Conservation (phyloP, 2,888 invertebrate species). For the Ormyrus nitidulus region DNA sequence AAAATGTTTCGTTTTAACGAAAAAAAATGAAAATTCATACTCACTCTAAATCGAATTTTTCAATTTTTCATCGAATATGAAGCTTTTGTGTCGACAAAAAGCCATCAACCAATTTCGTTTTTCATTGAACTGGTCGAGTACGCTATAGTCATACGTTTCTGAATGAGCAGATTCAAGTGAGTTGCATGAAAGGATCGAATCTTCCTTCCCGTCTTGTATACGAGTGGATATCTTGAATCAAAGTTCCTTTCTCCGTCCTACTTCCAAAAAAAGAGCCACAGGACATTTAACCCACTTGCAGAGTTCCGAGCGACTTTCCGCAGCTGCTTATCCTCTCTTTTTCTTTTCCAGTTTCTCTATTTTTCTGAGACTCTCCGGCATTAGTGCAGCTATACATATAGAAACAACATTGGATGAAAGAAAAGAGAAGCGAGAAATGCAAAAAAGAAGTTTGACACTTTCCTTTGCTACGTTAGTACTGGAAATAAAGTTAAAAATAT, state of each 20-base stretch:
- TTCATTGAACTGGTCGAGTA: not conserved
- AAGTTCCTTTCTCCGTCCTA: not conserved
- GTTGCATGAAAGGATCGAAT: slow-evolving; percentile 8
- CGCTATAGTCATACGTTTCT: not conserved
- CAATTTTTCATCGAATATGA: slow-evolving; percentile 7
- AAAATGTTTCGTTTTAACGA: too few species aligned
- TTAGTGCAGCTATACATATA: not conserved
- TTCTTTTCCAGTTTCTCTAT: not conserved
- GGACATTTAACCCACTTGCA: slow-evolving; percentile 60
- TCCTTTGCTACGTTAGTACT: not conserved
- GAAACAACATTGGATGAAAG: not conserved
- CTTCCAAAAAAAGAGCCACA: slow-evolving; percentile 34
- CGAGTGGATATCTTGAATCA: slow-evolving; percentile 20
- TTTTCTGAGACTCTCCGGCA: slow-evolving; percentile 10
- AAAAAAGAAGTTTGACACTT: slow-evolving; percentile 32
- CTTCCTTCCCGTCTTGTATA: slow-evolving; percentile 1
- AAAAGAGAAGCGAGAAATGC: not conserved
- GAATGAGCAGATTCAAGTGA: slow-evolving; percentile 15
- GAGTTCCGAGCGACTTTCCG: slow-evolving; percentile 56
- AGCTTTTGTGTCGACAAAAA: slow-evolving; percentile 5
- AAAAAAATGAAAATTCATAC: too few species aligned
- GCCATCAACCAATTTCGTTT: slow-evolving; percentile 21
- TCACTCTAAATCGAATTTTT: not conserved
- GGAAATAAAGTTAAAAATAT: slow-evolving; percentile 1
- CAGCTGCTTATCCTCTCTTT: slow-evolving; percentile 20